Evolutionary conservation across 2,113 vertebrate genomes (phyloP).

Genomic region (Ptychochromis oligacanthus): DNA sequence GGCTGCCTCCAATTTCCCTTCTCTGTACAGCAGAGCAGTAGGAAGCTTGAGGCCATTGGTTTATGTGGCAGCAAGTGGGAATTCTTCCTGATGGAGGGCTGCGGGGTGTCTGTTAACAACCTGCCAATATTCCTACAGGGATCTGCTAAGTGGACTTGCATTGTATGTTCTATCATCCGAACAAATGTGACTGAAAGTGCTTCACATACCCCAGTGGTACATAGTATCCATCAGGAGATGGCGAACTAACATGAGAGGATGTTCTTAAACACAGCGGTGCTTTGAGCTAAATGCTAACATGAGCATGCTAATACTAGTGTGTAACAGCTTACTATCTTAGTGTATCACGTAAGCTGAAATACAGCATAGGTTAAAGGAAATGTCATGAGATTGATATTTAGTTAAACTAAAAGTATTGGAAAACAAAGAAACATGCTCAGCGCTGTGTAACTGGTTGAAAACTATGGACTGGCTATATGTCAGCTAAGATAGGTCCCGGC

Average conservation of each 20-base stretch:
- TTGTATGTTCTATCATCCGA: neutral
- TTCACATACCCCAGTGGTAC: neutral
- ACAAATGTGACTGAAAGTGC: conserved; percentile 2
- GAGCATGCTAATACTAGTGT: neutral
- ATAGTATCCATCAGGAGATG: neutral
- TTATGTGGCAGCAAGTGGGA: neutral
- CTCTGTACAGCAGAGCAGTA: neutral
- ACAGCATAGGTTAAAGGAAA: neutral
- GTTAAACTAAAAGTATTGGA: neutral
- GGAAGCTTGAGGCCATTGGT: neutral
- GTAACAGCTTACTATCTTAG: neutral
- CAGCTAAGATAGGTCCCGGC: neutral
- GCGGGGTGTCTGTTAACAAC: conserved; percentile 21
- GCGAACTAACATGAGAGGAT: neutral
- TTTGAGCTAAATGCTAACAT: neutral
- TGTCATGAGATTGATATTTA: neutral
- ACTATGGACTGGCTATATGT: no score
- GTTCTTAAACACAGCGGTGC: neutral
- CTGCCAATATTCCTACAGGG: conserved; percentile 15
- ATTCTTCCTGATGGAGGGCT: conserved; percentile 17
- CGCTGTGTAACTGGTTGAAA: neutral
- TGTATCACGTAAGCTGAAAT: neutral
- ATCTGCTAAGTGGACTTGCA: conserved; percentile 9
- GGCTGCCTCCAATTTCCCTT: neutral
- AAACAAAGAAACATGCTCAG: neutral